phyloP scores from a whole-genome alignment of 2,888 invertebrate genomes.

The Yponomeuta malinellus region DNA sequence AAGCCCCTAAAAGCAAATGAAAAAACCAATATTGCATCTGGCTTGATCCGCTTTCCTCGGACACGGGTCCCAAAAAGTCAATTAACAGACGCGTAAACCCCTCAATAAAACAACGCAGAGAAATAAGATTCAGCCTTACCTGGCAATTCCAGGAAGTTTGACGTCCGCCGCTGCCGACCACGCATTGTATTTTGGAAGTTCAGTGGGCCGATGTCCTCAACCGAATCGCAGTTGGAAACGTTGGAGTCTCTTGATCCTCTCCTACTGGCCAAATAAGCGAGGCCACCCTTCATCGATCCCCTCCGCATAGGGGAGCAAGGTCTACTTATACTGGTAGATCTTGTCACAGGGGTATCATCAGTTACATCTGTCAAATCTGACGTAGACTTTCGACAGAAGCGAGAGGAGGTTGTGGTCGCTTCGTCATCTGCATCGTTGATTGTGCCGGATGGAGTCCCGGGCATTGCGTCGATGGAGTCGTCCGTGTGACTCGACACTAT shows the following conservation, averaged over 20 bases:
- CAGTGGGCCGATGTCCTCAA: conserved; percentile 86
- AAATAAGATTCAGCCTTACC: conserved; percentile 67
- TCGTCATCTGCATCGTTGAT: conserved; percentile 64
- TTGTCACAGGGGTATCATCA: conserved; percentile 75
- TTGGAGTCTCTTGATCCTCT: conserved; percentile 89
- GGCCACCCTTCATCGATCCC: conserved; percentile 80
- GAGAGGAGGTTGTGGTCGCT: conserved; percentile 59
- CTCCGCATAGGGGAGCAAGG: conserved; percentile 81
- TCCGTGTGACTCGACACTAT: conserved; percentile 70
- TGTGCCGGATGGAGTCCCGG: conserved; percentile 56
- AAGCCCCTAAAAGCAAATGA: too few species aligned
- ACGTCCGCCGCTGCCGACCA: conserved; percentile 86
- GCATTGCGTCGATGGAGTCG: conserved; percentile 61
- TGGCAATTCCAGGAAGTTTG: conserved; percentile 90
- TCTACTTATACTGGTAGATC: conserved; percentile 77
- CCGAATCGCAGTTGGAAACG: conserved; percentile 79
- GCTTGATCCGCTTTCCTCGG: too few species aligned
- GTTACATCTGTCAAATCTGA: conserved; percentile 82
- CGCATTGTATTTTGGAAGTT: conserved; percentile 87
- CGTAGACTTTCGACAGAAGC: conserved; percentile 82
- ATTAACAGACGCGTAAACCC: background rate
- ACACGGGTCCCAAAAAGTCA: too few species aligned
- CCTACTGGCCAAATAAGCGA: conserved; percentile 89
- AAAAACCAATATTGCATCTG: too few species aligned
- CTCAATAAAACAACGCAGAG: background rate